Evolutionary conservation across 2,888 invertebrate species (phyloP), one percentile per base, ranked within the genome.

Genomic region (Drosophila suboccidentalis): DNA sequence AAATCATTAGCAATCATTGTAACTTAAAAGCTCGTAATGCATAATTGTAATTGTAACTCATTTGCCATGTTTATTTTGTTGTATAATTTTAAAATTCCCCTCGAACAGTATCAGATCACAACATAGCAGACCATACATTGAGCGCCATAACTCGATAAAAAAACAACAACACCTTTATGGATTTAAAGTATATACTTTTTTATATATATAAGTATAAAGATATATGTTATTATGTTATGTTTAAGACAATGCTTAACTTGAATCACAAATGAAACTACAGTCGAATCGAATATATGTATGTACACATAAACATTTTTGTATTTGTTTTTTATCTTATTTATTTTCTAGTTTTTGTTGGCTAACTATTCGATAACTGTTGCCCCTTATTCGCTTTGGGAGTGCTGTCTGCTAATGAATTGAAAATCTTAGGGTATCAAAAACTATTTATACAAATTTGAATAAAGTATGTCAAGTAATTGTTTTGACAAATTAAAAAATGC

Each of bases 1-100:
- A 47, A 71, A 77, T 57, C 63, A 58, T 76, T 39, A 32, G 29
- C 19, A 46, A 78, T 55, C 63, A 75, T n/a, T 60, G 38, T 58
- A 62, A 51, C 47, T 55, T 38, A 47, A 53, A 75, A 53, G 61
- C 11, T 54, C 36, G 29, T 70, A 70, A 46, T 54, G 17, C 38
- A 36, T 67, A 54, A 67, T 29, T 72, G 55, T 72, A 69, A 51
- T 54, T 77, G 59, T 63, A 77, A 75, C 76, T 66, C 51, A 54
- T 71, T 77, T 77, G 77, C 77, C 77, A 77, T 76, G 65, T 62
- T 73, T 59, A 58, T 41, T 61, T 49, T 80, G 59, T 79, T 70
- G 46, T 66, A 58, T 66, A 64, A 68, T 74, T 60, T 75, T 78
- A 59, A 50, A 39, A 41, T 47, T 4, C 5, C 5, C 10, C 47